Evolutionary conservation across 2,888 invertebrate species (phyloP), one percentile per base, ranked within the genome.

Genomic region (Creontiades dilutus): DNA sequence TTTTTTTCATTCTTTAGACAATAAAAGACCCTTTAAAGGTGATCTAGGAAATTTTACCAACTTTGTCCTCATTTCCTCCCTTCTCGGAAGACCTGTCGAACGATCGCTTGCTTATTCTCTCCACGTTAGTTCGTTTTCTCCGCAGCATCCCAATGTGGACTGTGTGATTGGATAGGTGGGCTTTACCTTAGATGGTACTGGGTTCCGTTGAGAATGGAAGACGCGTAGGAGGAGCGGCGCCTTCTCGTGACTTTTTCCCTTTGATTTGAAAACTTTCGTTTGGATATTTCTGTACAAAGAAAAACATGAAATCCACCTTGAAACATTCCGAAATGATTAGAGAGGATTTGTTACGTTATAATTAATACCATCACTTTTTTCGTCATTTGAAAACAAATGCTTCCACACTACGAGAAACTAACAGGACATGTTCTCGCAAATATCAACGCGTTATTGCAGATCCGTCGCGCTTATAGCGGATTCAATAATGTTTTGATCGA

Each of bases 111-210:
- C n/a, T 57, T 57, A 57, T 57, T 57, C 57, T 57, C 57, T 16
- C 57, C 57, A 57, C 57, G 57, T 57, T 57, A 57, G 57, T 57
- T 57, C 57, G 57, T 57, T 57, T 57, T 57, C 57, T 57, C 57
- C n/a, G 16, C 57, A 57, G 57, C 57, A 57, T 57, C 57, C 16
- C 57, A 57, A 57, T n/a, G 57, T 57, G 57, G 57, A 57, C n/a
- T 57, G 57, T 57, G 57, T 57, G 57, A 57, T 57, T 57, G 57
- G 57, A 57, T 57, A 57, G 57, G 57, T 57, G 57, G 14, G 57
- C 7, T 57, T 57, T n/a, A 7, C 52, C 52, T 52, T 52, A 7
- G 37, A n/a, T 57, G 57, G 16, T 57, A 12, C 16, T 7, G 19
- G 57, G n/a, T 14, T 16, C n/a, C 57, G 7, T 57, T 57, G 57